Evolutionary conservation across 2,113 vertebrate species (phyloP), one percentile per base, ranked within the genome.

Genomic region (Sakesphorus luctuosus): DNA sequence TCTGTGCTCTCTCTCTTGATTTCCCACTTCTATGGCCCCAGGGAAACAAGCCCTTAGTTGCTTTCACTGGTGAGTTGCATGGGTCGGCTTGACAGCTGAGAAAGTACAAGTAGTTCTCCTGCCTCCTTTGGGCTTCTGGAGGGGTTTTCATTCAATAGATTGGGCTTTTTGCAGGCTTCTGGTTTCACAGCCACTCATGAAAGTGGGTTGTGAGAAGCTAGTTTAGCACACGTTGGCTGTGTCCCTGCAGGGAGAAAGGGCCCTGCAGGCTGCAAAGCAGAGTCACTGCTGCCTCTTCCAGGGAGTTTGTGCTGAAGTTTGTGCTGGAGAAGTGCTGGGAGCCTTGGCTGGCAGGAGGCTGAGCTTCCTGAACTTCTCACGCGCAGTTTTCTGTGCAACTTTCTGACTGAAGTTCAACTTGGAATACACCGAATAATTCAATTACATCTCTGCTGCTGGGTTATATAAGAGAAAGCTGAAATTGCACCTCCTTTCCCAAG

Each of bases 201-300:
- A 59, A 33, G 31, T 33, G 46, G 66, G 76, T 49, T 78, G 65
- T 35, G 69, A 94, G 65, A 76, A 38, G 61, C 9, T 7, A 17
- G 26, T 46, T 86, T 46, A 53, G 72, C 1, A 1, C 0, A 0
- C 0, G 4, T 52, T 84, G 66, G 87, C 71, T 0, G 0, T 5
- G 10, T 68, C 35, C 17, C n/a, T 50, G 44, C 47, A 43, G 40
- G 40, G 40, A 58, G 65, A 46, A 88, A 31, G 29, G 68, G 59
- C 56, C 43, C 14, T 0, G 1, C 35, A n/a, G 6, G 26, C 82
- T 77, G 72, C 46, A 55, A 46, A 33, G 19, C 5, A 6, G 24
- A 55, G 35, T 10, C 56, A 46, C 16, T 4, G 71, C 80, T 33
- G 59, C 87, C 36, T 79, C 55, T 65, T 80, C 9, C 43, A 63